These are phyloP conservation scores for Paratrypauchen microcephalus DNA, from an alignment of 2,797 vertebrate genomes.

Conservation along the genomic window DNA sequence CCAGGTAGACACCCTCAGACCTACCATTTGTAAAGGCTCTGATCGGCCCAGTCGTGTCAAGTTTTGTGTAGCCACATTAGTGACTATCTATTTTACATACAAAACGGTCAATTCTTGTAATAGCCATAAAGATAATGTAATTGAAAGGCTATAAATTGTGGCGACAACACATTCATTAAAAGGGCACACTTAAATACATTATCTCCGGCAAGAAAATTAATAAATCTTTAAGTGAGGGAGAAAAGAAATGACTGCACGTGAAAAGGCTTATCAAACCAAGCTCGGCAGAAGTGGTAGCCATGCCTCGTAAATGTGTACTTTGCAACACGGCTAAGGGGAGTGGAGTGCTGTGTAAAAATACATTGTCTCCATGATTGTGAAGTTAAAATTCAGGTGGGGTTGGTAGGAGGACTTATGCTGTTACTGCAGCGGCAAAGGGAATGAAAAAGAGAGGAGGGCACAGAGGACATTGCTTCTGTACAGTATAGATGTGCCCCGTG, in stretches of 20 bases:
- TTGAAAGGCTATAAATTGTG: conserved; percentile 68
- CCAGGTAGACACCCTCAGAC: conserved; percentile 39
- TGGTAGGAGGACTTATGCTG: conserved; percentile 35
- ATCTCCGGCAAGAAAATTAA: conserved; percentile 42
- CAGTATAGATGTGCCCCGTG: conserved; percentile 67
- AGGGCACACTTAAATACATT: conserved; percentile 62
- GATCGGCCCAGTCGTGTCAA: conserved; percentile 53
- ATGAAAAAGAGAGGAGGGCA: conserved; percentile 58
- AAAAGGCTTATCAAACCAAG: conserved; percentile 61
- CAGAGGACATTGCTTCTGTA: conserved; percentile 63
- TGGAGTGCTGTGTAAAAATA: conserved; percentile 34
- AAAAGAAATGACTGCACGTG: conserved; percentile 45
- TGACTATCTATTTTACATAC: conserved; percentile 64
- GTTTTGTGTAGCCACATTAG: conserved; percentile 62
- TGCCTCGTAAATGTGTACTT: conserved; percentile 45
- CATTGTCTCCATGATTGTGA: conserved; percentile 35
- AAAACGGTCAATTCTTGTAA: conserved; percentile 67
- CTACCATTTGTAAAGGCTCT: conserved; percentile 45
- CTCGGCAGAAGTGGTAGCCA: conserved; percentile 38
- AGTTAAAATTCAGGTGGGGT: conserved; percentile 49
- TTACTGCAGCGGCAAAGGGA: conserved; percentile 44
- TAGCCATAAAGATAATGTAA: conserved; percentile 67
- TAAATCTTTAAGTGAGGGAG: conserved; percentile 36
- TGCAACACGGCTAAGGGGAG: conserved; percentile 26
- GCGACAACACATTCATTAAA: conserved; percentile 70